Percentiles rank a stretch among this genome's conserved stretches.
Conservation (phyloP, 2,113 vertebrate genomes). For the Xenopus borealis region DNA sequence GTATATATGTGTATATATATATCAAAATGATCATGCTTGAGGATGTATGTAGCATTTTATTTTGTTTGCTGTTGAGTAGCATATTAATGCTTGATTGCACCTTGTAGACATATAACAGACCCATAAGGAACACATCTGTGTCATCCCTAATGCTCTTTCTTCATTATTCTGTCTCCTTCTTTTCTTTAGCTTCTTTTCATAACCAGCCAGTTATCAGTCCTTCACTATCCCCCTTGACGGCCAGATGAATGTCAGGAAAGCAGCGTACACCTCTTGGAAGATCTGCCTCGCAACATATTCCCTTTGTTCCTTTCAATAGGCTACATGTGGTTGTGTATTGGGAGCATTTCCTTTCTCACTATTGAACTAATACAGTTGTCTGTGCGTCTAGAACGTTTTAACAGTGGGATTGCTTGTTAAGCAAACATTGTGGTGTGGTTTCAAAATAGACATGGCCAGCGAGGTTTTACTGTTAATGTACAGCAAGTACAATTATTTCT, state of each 20-base stretch:
- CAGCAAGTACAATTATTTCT: too few species aligned
- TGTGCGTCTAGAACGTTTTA: background rate
- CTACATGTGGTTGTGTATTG: slow-evolving; percentile 53
- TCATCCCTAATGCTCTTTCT: slow-evolving; percentile 65
- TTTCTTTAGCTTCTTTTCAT: slow-evolving; percentile 79
- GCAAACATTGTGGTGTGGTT: background rate
- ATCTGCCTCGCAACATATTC: slow-evolving; percentile 62
- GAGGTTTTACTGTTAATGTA: too few species aligned
- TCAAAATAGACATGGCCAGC: background rate
- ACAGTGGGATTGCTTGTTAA: background rate
- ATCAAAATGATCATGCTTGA: too few species aligned
- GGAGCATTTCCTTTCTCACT: slow-evolving; percentile 57
- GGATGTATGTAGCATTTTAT: too few species aligned
- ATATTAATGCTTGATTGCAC: too few species aligned
- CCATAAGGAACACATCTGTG: background rate
- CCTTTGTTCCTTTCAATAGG: slow-evolving; percentile 54
- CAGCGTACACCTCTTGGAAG: slow-evolving; percentile 59
- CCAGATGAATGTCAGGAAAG: slow-evolving; percentile 64
- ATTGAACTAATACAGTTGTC: slow-evolving; percentile 8
- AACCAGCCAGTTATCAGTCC: slow-evolving; percentile 65
- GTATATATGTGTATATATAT: too few species aligned
- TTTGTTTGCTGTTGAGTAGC: too few species aligned
- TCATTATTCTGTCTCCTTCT: slow-evolving; percentile 57
- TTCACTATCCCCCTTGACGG: slow-evolving; percentile 64
- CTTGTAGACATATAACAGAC: background rate